phyloP scores from a whole-genome alignment of 2,113 vertebrate genomes.

The Podocnemis expansa region DNA sequence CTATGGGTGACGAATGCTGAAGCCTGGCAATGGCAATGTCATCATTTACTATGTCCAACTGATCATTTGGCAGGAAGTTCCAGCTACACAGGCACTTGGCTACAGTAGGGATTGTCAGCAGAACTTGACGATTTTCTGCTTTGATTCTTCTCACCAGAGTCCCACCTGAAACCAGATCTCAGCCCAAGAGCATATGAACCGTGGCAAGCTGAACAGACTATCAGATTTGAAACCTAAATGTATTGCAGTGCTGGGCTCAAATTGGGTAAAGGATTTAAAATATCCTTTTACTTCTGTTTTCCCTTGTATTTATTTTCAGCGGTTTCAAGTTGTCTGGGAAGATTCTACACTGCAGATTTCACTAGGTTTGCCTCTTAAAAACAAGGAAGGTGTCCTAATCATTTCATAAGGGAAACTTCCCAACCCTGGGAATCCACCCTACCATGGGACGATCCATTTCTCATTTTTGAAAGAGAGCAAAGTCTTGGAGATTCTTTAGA shows the following conservation, averaged over 20 bases:
- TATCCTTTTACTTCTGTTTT: neutral
- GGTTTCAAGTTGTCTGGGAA: neutral
- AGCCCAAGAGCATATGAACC: neutral
- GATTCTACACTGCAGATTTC: neutral
- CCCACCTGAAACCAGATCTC: neutral
- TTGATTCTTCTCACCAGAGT: neutral
- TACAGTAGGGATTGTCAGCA: neutral
- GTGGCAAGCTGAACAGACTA: neutral
- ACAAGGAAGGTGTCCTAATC: neutral
- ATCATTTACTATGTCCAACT: neutral
- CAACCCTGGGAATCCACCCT: neutral
- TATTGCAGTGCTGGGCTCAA: neutral
- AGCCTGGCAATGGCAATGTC: too few relatives aligned
- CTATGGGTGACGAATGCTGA: neutral
- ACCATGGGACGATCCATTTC: too few relatives aligned
- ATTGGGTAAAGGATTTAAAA: neutral
- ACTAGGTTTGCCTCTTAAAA: neutral
- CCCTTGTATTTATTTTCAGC: neutral
- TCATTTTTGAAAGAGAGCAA: neutral
- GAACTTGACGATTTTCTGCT: neutral
- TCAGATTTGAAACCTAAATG: neutral
- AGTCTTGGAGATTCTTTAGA: neutral
- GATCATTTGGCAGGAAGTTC: neutral
- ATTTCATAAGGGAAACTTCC: neutral
- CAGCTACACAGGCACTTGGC: neutral